phyloP scores from a whole-genome alignment of 2,113 vertebrate species.

The Herpailurus yagouaroundi region DNA sequence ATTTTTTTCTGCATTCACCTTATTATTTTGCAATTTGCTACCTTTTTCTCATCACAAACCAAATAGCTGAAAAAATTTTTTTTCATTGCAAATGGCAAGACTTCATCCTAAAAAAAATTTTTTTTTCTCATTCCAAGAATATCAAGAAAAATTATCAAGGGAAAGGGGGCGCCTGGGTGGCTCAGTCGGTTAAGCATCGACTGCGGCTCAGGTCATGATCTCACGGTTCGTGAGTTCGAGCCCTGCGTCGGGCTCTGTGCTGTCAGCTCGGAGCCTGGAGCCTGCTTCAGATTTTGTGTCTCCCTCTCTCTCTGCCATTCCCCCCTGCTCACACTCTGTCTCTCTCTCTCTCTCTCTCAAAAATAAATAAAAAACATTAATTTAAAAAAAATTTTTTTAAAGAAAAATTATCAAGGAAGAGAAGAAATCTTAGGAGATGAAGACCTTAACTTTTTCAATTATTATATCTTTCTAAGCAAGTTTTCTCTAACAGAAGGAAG shows the following conservation, averaged over 20 bases:
- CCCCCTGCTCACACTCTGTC: too few relatives aligned
- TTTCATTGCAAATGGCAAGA: not conserved
- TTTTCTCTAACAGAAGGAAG: not conserved
- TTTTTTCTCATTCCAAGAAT: not conserved
- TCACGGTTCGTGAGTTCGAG: too few relatives aligned
- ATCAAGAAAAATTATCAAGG: slow-evolving; percentile 21
- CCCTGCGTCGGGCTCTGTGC: too few relatives aligned
- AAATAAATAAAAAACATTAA: too few relatives aligned
- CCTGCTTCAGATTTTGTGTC: too few relatives aligned
- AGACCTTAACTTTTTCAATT: not conserved
- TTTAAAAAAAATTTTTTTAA: not conserved
- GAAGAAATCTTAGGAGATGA: not conserved
- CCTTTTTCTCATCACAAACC: not conserved
- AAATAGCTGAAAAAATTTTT: not conserved
- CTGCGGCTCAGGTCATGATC: too few relatives aligned
- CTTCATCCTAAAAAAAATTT: too few relatives aligned
- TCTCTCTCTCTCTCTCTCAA: too few relatives aligned
- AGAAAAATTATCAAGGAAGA: slow-evolving; percentile 10
- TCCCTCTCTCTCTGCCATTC: too few relatives aligned
- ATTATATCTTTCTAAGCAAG: not conserved
- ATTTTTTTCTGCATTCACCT: not conserved
- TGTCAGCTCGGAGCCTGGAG: too few relatives aligned
- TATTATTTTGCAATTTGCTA: not conserved
- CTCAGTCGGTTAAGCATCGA: too few relatives aligned
- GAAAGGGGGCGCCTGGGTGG: not conserved